phyloP scores from a whole-genome alignment of 2,888 invertebrate species.

The Drosophila leonis region DNA sequence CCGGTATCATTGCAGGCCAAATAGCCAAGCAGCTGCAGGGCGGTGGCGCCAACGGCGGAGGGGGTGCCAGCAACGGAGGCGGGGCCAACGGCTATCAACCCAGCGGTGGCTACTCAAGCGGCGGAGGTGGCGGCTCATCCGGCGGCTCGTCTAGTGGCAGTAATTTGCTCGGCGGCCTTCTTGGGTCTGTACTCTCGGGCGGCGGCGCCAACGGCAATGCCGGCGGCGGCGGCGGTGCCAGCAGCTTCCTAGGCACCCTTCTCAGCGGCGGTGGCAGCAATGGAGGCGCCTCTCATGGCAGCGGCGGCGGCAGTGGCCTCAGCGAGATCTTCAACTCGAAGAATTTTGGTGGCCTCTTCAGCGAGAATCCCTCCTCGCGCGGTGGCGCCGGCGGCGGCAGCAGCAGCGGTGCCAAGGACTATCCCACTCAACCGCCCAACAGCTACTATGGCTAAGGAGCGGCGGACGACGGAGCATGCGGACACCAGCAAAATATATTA shows the following conservation, averaged over 20 bases:
- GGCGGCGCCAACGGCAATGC: constrained; percentile 61
- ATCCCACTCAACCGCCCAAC: constrained; percentile 84
- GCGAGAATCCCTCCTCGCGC: constrained; percentile 82
- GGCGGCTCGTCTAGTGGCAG: constrained; percentile 60
- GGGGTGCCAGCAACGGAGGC: constrained; percentile 58
- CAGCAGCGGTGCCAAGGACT: constrained; percentile 72
- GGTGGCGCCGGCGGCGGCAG: constrained; percentile 30
- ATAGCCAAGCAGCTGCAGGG: constrained; percentile 83
- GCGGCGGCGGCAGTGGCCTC: constrained; percentile 71
- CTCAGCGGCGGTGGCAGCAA: constrained; percentile 69
- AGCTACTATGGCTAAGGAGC: constrained; percentile 67
- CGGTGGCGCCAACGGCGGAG: constrained; percentile 80
- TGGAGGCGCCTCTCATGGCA: constrained; percentile 44
- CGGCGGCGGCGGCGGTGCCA: constrained; percentile 62
- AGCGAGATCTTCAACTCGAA: constrained; percentile 83
- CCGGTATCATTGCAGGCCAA: constrained; percentile 84
- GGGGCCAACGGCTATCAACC: constrained; percentile 70
- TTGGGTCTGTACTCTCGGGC: constrained; percentile 75
- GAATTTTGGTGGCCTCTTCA: constrained; percentile 84
- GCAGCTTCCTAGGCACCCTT: constrained; percentile 70
- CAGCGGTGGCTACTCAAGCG: constrained; percentile 74
- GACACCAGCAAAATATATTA: background rate
- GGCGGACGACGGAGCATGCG: background rate
- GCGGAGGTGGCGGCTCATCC: constrained; percentile 48
- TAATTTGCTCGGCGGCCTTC: constrained; percentile 78